Evolutionary conservation across 2,113 vertebrate species (phyloP).

Genomic region (Sinocyclocheilus anophthalmus): DNA sequence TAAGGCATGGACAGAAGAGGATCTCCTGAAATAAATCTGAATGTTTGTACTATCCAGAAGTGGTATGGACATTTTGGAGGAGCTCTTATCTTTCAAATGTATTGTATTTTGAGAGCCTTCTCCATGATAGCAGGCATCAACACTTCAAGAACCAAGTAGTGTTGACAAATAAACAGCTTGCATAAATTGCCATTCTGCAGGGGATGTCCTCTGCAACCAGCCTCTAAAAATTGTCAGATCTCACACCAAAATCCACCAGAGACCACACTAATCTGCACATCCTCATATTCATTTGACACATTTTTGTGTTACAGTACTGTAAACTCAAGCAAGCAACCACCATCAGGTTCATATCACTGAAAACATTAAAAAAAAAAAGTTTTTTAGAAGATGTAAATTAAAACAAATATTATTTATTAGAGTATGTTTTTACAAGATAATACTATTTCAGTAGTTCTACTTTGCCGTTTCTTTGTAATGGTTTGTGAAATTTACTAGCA

Average conservation of each 20-base stretch:
- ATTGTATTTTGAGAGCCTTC: background rate
- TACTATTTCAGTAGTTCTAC: no score
- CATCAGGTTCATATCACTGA: background rate
- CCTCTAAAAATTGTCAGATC: background rate
- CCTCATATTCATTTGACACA: background rate
- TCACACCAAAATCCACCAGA: background rate
- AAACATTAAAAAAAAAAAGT: no score
- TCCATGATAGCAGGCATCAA: background rate
- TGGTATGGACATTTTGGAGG: background rate
- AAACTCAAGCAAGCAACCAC: background rate
- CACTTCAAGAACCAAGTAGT: background rate
- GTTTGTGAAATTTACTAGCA: no score
- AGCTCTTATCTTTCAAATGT: background rate
- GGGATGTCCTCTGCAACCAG: background rate
- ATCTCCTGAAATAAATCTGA: background rate
- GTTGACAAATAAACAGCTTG: background rate
- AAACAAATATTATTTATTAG: no score
- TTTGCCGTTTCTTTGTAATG: no score
- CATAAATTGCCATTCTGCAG: background rate
- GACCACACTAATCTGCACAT: constrained; percentile 2
- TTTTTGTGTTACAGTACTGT: background rate
- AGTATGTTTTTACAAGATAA: no score
- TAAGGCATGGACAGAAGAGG: background rate
- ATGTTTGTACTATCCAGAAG: background rate
- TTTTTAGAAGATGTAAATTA: no score